Base-by-base conservation (phyloP, 1,140 invertebrate species). In the Phthorimaea operculella region DNA sequence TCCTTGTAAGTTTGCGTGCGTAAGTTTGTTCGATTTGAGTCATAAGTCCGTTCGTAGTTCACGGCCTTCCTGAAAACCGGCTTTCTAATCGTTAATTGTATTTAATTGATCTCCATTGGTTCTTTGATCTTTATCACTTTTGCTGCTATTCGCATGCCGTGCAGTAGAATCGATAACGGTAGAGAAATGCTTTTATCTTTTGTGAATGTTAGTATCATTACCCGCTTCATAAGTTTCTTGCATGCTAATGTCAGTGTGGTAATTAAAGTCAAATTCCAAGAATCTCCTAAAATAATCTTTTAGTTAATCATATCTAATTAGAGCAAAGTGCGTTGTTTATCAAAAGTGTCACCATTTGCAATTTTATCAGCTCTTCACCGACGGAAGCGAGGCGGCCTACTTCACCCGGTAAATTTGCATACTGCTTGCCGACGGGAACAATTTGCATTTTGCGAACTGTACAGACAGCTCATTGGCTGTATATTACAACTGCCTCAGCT, bases 351-450 rank as follows among this genome's bases (percentile, higher is more conserved):
- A 51, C 58, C 67, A 72, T 80, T 78, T 74, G 68, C 72, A 72
- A 70, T 54, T 65, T 70, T 77, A 79, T 79, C 78, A 68, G 58
- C 50, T 66, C 57, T 64, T 79, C 64, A 63, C 53, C 66, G 57
- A 53, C 73, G 79, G 75, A 79, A 74, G 64, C 60, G 75, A 79
- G 73, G 64, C 60, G 74, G 51, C 71, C 78, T 72, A 79, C 64
- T 72, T 75, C 54, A 66, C 21, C 56, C 58, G 58, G 50, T 61
- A 21, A 63, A 74, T 76, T 71, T 66, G 59, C 65, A 63, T 64
- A 64, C 52, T 57, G 50, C 57, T 51, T 62, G 59, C 48, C 51
- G 36, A 33, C 36, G 21, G 47, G 45, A 45, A 34, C 51, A 63
- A 68, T 74, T 72, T 74, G 56, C 66, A 66, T 69, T 58, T 28